These are phyloP conservation scores for Polypterus bichir DNA, from an alignment of 2,113 vertebrate genomes.

Conservation along the genomic window DNA sequence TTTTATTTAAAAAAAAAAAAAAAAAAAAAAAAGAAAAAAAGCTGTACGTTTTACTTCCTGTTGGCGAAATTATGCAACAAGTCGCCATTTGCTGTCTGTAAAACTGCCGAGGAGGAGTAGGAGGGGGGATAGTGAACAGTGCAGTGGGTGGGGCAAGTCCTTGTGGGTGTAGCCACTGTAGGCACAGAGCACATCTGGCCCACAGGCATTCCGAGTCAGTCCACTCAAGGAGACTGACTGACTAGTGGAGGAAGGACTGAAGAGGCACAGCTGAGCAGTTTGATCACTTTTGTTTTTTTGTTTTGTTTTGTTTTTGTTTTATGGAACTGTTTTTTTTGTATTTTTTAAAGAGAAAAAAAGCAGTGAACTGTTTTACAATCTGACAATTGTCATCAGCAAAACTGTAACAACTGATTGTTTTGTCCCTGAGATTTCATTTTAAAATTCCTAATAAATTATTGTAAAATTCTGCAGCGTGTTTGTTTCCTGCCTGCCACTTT, in stretches of 20 bases:
- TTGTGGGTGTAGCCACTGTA: too few relatives aligned
- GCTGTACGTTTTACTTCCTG: constrained; percentile 41
- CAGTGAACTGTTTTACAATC: constrained; percentile 55
- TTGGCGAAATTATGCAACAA: background rate
- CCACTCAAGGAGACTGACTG: too few relatives aligned
- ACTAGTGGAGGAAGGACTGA: background rate
- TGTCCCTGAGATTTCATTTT: constrained; percentile 72
- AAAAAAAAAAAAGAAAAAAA: constrained; percentile 25
- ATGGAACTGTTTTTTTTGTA: constrained; percentile 18
- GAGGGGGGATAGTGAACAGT: background rate
- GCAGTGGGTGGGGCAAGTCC: too few relatives aligned
- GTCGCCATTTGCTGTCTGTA: background rate
- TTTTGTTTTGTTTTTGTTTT: constrained; percentile 24
- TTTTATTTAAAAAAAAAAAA: constrained; percentile 41
- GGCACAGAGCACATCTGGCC: too few relatives aligned
- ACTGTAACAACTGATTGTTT: constrained; percentile 69
- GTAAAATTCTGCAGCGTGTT: constrained; percentile 61
- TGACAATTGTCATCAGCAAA: constrained; percentile 69
- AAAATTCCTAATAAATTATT: constrained; percentile 99
- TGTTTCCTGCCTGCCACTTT: background rate
- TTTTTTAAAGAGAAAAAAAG: constrained; percentile 25
- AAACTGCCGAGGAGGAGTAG: background rate
- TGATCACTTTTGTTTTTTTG: constrained; percentile 42
- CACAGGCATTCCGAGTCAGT: too few relatives aligned
- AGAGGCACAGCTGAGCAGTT: constrained; percentile 23